Base-by-base conservation (phyloP, 2,888 invertebrate genomes). In the Crocallis elinguaria region DNA sequence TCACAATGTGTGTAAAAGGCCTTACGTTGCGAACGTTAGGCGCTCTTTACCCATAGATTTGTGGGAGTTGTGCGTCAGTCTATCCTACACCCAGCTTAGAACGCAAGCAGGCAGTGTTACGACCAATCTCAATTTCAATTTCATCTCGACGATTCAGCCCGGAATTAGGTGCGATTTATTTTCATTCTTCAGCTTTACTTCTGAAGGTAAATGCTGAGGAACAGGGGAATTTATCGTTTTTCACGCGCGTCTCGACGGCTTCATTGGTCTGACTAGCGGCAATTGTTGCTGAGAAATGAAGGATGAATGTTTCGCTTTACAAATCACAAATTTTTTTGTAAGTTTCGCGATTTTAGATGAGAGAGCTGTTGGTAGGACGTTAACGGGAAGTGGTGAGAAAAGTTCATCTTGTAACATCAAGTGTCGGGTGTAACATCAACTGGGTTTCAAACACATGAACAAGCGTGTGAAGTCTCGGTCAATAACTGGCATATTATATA, bases 161-260 rank as follows among this genome's bases (percentile, higher is more conserved):
- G 62, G 79, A 79, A 82, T 82, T 81, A 80, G 75, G 71, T 70
- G 73, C 77, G 71, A 81, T 83, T 82, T 82, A 82, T 81, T 81
- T 77, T 75, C 77, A 81, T 82, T 83, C 76, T 71, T 73, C 68
- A 73, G 77, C 69, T 70, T 71, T 72, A 61, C 63, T 60, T 67
- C 7, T 57, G 66, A 73, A 73, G 76, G 73, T 73, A 73, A 77
- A 77, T 73, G 72, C 70, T 72, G 69, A 69, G 66, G 69, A 67
- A 63, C 63, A 64, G 55, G 29, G 57, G 60, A 70, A 77, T 79
- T 79, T 78, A 79, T 79, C 64, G 68, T 66, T 46, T 67, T 65
- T 67, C 67, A 67, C 69, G 66, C 59, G 63, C 62, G 67, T 66
- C 67, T 67, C 73, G 77, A 76, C 71, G 61, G 65, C 62, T 71